These are phyloP conservation scores for Arvicola amphibius DNA, from an alignment of 2,797 vertebrate genomes.

Conservation along the genomic window DNA sequence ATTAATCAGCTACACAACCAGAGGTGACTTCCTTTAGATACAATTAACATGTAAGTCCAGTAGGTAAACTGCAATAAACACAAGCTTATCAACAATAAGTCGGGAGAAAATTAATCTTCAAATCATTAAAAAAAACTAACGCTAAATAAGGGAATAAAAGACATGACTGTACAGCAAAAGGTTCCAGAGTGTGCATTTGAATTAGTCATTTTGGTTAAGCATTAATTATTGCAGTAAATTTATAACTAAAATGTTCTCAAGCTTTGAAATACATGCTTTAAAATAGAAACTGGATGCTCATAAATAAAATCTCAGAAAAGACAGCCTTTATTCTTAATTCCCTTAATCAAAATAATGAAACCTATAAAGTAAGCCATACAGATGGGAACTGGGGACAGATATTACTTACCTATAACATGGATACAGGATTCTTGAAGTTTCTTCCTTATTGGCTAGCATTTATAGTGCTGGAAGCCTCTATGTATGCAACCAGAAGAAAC, in stretches of 20 bases:
- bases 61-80: neutral
- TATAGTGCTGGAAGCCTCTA: neutral
- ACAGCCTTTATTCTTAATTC: neutral
- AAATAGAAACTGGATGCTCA: neutral
- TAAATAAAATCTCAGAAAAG: neutral
- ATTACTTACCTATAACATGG: no score
- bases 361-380: neutral
- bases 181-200: neutral
- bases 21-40: neutral
- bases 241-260: neutral
- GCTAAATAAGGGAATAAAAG: neutral
- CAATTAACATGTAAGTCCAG: neutral
- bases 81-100: neutral
- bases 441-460: neutral
- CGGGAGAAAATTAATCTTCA: neutral
- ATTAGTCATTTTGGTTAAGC: neutral
- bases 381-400: neutral
- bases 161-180: neutral
- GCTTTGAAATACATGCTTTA: neutral
- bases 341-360: neutral
- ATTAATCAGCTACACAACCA: neutral
- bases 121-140: constrained; percentile 1
- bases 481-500: neutral
- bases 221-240: neutral
- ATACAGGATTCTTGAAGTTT: neutral